Base-by-base conservation (phyloP, 2,888 invertebrate genomes). In the Patella ulyssiponensis region DNA sequence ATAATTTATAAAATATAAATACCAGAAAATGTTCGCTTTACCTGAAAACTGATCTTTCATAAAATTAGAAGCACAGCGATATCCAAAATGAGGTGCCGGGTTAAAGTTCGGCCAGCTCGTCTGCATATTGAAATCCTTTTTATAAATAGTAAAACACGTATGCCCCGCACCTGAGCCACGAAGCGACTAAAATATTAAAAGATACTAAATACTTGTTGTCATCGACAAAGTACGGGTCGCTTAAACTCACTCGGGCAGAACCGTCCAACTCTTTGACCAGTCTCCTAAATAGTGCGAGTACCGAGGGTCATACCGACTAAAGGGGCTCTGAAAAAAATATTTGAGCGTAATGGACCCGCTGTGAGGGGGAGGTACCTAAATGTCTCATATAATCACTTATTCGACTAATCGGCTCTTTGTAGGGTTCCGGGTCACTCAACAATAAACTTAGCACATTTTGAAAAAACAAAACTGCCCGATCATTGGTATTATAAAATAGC, bases 21-120 rank as follows among this genome's bases (percentile, higher is more conserved):
- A 5, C 33, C 7, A 4, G 0, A 33, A 44, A 44, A 44, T 44
- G 44, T 7, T 44, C 64, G 20, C 23, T 23, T 23, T 64, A 64
- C 64, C 64, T 64, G 64, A 64, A 64, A 64, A 64, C 15, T 64
- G 64, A 64, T 64, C 64, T 20, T 64, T 64, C 23, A 64, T 64
- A 64, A 64, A 64, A 20, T 64, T 64, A 64, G 64, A 23, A 12
- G 64, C 23, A 64, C 64, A 64, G 64, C 64, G 64, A 64, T 64
- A 64, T 64, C 64, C 64, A 64, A 64, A 64, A 64, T 64, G 64
- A 64, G 64, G 64, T 23, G 64, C 64, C 64, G 64, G 64, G 7
- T 20, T 23, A 64, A 64, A 64, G 23, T 64, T 64, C 20, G 64
- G 20, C 64, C 64, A 64, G 14, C 64, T 64, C 64, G 64, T 23